A percentile compares a stretch with the other conserved stretches of the same genome.
These are phyloP conservation scores for Myiothlypis chrysogaster DNA, from an alignment of 2,797 vertebrate genomes.

Conservation along the genomic window DNA sequence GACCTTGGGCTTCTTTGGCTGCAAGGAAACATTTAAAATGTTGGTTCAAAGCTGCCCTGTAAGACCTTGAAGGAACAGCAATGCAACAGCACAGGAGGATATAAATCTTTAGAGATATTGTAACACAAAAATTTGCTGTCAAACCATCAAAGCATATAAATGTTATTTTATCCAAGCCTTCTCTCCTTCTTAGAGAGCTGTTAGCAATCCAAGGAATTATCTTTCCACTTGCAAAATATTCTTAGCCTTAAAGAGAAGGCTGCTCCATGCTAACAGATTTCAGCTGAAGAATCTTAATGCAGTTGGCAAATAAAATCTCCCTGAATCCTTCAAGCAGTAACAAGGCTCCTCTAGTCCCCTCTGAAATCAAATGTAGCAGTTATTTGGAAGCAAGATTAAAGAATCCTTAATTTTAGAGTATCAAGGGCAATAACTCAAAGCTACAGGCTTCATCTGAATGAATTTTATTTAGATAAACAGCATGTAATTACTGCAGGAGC, in stretches of 20 bases:
- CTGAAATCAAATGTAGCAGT: not conserved
- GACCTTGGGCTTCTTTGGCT: constrained; percentile 94
- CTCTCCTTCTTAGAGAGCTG: not conserved
- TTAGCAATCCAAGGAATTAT: not conserved
- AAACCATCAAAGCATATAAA: not conserved
- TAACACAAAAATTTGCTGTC: not conserved
- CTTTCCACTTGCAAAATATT: not conserved
- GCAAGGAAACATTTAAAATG: constrained; percentile 49
- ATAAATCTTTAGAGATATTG: not conserved
- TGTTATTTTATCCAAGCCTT: not conserved
- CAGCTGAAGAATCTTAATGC: not conserved
- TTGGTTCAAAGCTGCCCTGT: constrained; percentile 9
- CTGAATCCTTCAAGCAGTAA: not conserved
- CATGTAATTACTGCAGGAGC: not conserved
- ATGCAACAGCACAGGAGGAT: not conserved
- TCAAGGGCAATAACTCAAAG: not conserved
- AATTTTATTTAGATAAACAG: constrained; percentile 34
- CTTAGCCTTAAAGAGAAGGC: not conserved
- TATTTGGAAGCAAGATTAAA: not conserved
- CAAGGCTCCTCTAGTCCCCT: not conserved
- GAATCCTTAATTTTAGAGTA: not conserved
- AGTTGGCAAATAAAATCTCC: constrained; percentile 6
- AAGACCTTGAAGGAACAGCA: not conserved
- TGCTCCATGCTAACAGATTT: not conserved
- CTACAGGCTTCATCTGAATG: constrained; percentile 11